phyloP scores from a whole-genome alignment of 2,797 vertebrate species.

The Diplodus puntazzo region DNA sequence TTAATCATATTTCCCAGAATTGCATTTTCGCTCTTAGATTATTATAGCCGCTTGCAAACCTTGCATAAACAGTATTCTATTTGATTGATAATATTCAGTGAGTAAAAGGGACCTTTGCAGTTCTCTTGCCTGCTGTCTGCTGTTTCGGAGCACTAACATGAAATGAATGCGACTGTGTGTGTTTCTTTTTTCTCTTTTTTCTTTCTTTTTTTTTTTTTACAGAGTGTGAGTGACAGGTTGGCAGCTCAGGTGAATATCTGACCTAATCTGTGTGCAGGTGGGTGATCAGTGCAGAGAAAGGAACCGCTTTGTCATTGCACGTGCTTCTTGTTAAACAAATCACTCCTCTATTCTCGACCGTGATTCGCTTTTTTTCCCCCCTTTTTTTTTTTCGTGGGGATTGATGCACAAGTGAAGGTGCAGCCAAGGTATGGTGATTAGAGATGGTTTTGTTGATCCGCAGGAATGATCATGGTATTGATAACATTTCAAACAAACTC shows the following conservation, averaged over 20 bases:
- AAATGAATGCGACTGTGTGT: constrained; percentile 80
- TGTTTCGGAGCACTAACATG: constrained; percentile 46
- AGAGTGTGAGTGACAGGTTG: constrained; percentile 83
- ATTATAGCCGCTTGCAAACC: constrained; percentile 9
- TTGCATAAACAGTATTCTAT: neutral
- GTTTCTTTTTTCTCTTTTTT: constrained; percentile 13
- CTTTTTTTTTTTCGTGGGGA: constrained; percentile 31
- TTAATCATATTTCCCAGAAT: neutral
- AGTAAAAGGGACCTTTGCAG: too few species aligned
- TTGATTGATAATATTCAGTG: neutral
- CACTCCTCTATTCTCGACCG: constrained; percentile 74
- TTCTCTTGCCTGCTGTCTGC: constrained; percentile 41
- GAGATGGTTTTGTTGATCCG: constrained; percentile 85
- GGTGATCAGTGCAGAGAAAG: constrained; percentile 76
- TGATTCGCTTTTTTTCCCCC: constrained; percentile 48
- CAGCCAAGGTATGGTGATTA: constrained; percentile 82
- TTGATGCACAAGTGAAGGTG: constrained; percentile 74
- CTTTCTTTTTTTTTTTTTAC: constrained; percentile 34
- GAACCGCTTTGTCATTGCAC: constrained; percentile 85
- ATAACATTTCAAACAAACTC: constrained; percentile 88
- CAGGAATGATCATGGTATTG: constrained; percentile 84
- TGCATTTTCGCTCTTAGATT: neutral
- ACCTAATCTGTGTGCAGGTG: constrained; percentile 86
- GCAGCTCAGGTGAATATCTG: constrained; percentile 84
- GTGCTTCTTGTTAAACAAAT: constrained; percentile 85